Evolutionary conservation across 2,888 invertebrate species (phyloP).

Genomic region (Monopis laevigella): DNA sequence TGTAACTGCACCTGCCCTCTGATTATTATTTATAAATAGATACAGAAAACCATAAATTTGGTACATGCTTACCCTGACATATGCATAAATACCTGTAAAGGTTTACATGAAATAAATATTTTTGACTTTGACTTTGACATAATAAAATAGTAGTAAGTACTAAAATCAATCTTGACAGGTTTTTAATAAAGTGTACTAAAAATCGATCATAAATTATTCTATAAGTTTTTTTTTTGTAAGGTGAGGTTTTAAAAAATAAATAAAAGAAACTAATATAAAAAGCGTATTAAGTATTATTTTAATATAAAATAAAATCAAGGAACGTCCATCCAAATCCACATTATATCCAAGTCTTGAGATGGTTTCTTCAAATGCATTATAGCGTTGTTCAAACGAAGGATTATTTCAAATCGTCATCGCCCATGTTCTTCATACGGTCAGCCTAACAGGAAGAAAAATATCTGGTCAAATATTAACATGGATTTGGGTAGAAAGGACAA

Average conservation of each 20-base stretch:
- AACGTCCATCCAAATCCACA: slow-evolving; percentile 7
- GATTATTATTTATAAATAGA: too few species aligned
- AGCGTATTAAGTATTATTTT: slow-evolving; percentile 4
- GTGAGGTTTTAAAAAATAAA: slow-evolving; percentile 1
- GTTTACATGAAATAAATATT: too few species aligned
- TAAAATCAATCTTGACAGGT: too few species aligned
- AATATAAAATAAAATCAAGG: slow-evolving; percentile 3
- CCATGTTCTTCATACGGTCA: slow-evolving; percentile 49
- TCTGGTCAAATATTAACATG: slow-evolving; percentile 42
- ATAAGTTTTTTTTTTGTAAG: too few species aligned
- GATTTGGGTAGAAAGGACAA: slow-evolving; percentile 58
- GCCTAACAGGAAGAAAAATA: slow-evolving; percentile 56
- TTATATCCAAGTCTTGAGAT: slow-evolving; percentile 20
- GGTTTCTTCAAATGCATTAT: slow-evolving; percentile 50
- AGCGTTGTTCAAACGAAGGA: not conserved
- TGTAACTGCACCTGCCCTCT: too few species aligned
- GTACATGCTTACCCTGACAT: too few species aligned
- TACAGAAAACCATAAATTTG: too few species aligned
- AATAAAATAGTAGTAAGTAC: too few species aligned
- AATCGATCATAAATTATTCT: too few species aligned
- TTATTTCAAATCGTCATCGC: not conserved
- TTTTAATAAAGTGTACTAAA: too few species aligned
- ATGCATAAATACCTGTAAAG: too few species aligned
- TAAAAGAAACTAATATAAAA: slow-evolving; percentile 5
- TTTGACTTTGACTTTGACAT: too few species aligned